Percentiles rank a stretch among this genome's conserved stretches.
phyloP scores from a whole-genome alignment of 2,888 invertebrate genomes.

The Tiliacea aurago region DNA sequence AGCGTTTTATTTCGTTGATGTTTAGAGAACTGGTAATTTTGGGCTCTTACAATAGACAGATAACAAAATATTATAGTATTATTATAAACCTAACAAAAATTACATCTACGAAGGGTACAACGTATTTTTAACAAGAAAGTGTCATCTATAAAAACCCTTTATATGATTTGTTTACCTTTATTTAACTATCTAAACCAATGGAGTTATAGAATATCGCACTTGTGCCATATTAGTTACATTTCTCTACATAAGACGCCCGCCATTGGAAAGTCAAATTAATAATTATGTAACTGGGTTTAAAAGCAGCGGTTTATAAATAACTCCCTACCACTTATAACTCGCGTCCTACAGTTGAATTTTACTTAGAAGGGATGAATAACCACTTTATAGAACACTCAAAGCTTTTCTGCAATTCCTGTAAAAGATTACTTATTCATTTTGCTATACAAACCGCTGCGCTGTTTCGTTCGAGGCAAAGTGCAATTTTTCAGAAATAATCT shows the following conservation, averaged over 20 bases:
- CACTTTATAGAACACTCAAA: neutral
- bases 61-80: too few relatives aligned
- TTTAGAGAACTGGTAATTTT: too few relatives aligned
- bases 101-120: too few relatives aligned
- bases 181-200: too few relatives aligned
- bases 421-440: conserved; percentile 2
- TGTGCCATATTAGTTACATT: too few relatives aligned
- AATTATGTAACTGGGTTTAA: neutral
- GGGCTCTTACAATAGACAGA: too few relatives aligned
- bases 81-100: too few relatives aligned
- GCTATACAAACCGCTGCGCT: neutral
- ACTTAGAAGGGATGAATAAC: conserved; percentile 14
- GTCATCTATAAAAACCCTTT: too few relatives aligned
- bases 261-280: neutral
- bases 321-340: neutral
- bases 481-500: neutral
- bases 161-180: too few relatives aligned
- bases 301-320: conserved; percentile 15
- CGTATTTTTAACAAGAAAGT: too few relatives aligned
- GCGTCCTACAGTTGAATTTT: conserved; percentile 27
- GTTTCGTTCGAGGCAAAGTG: neutral
- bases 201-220: too few relatives aligned
- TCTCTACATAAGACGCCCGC: neutral
- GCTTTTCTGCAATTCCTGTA: neutral
- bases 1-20: too few relatives aligned